A percentile compares a stretch with the other conserved stretches of the same genome.
phyloP scores from a whole-genome alignment of 2,888 invertebrate species.

The Pseudeuparius sepicola region DNA sequence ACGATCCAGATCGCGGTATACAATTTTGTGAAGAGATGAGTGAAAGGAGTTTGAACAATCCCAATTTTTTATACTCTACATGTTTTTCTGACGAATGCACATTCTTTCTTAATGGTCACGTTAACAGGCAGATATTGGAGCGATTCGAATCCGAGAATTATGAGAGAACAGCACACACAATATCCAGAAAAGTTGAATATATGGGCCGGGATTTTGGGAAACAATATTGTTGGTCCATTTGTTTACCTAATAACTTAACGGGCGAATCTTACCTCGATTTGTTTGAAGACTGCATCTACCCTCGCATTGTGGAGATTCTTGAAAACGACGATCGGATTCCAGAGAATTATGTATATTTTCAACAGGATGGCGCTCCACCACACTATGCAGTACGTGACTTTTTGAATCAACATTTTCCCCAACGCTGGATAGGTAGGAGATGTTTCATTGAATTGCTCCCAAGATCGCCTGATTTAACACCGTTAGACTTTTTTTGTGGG shows the following conservation, averaged over 20 bases:
- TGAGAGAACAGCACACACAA: conserved; percentile 1
- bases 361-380: conserved; percentile 11
- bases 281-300: conserved; percentile 11
- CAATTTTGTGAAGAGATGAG: no score
- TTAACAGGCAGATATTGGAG: no score
- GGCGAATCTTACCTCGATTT: conserved; percentile 11
- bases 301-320: conserved; percentile 8
- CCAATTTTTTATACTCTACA: no score
- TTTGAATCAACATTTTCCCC: conserved; percentile 9
- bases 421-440: conserved; percentile 11
- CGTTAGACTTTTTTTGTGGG: no score
- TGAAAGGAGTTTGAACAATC: no score
- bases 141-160: conserved; percentile 4
- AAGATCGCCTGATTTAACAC: no score
- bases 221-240: conserved; percentile 2
- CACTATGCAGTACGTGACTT: conserved; percentile 8
- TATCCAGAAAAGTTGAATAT: conserved; percentile 5
- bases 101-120: no score
- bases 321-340: neutral
- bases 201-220: conserved; percentile 8
- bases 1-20: no score
- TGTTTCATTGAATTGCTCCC: conserved; percentile 9
- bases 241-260: conserved; percentile 10
- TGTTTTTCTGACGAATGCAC: no score
- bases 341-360: conserved; percentile 5